Base-by-base conservation (phyloP, 2,888 invertebrate species). In the Euproctis similis region DNA sequence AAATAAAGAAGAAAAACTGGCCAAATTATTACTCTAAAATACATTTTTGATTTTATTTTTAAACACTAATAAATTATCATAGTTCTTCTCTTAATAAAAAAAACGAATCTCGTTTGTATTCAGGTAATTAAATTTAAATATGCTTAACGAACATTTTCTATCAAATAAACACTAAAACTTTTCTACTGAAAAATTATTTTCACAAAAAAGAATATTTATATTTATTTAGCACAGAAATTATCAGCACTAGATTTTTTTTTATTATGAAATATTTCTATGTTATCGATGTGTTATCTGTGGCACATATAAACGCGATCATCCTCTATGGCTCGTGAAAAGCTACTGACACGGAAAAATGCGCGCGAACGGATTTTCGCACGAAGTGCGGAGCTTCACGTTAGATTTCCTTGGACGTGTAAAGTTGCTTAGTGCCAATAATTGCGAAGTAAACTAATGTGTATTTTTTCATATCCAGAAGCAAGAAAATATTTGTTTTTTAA, bases 11-110 rank as follows among this genome's bases (percentile, higher is more conserved):
- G 36, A 25, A 50, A 57, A 13, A 51, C 35, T 8, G 45, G 42
- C 39, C 59, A 57, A 39, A 59, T 22, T 30, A 42, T 34, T 11
- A 52, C 34, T 43, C 53, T 57, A 52, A 49, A 50, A 53, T 39
- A 42, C 67, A 65, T 62, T 29, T 24, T 24, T 3, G 24, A 46
- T 36, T 27, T 22, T 26, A 12, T 31, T n/a, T 28, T 24, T 33
- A 22, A 34, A 28, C 33, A 28, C 35, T 37, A 36, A 23, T 24
- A 20, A 30, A 28, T 44, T 33, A 46, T 26, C 26, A 39, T 30
- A 18, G 29, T 18, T 30, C 17, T 18, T 20, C 8, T 10, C 2
- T 21, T 9, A 10, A 21, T 21, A 21, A 19, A 8, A 19, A 21
- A 21, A 21, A 10, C 9, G 6, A 10, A 6, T 10, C 21, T 14